Conservation (phyloP, 2,888 invertebrate genomes). For the Orthonychiurus folsomi region DNA sequence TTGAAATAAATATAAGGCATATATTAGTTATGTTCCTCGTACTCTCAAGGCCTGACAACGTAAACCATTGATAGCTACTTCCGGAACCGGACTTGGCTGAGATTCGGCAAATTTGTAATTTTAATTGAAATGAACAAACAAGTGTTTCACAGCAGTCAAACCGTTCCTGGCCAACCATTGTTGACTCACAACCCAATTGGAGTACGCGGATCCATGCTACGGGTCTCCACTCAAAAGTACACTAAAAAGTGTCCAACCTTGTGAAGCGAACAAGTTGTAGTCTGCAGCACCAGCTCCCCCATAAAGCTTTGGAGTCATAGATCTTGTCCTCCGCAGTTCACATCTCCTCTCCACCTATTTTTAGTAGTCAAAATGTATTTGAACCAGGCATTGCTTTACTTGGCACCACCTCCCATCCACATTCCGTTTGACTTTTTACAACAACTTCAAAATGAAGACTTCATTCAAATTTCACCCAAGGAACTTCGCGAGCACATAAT, state of each 20-base stretch:
- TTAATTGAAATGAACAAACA: slow-evolving; percentile 7
- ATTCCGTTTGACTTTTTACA: no score
- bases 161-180: background rate
- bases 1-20: no score
- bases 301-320: slow-evolving; percentile 19
- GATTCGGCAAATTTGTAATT: background rate
- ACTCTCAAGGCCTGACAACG: background rate
- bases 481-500: no score
- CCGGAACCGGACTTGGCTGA: background rate
- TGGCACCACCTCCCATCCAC: no score
- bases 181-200: no score
- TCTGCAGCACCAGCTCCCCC: background rate
- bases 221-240: no score
- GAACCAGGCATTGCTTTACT: no score
- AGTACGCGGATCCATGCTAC: no score
- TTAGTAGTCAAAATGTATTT: no score
- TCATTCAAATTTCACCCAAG: no score
- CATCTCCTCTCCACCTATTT: slow-evolving; percentile 6
- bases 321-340: slow-evolving; percentile 11
- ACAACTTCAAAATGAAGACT: no score
- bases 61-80: background rate
- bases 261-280: background rate
- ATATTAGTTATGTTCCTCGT: no score
- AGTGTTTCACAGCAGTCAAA: slow-evolving; percentile 5
- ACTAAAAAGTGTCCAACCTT: slow-evolving; percentile 2